Evolutionary conservation across 2,888 invertebrate genomes (phyloP), one percentile per base, ranked within the genome.

Genomic region (Hipparchia sbordonii): DNA sequence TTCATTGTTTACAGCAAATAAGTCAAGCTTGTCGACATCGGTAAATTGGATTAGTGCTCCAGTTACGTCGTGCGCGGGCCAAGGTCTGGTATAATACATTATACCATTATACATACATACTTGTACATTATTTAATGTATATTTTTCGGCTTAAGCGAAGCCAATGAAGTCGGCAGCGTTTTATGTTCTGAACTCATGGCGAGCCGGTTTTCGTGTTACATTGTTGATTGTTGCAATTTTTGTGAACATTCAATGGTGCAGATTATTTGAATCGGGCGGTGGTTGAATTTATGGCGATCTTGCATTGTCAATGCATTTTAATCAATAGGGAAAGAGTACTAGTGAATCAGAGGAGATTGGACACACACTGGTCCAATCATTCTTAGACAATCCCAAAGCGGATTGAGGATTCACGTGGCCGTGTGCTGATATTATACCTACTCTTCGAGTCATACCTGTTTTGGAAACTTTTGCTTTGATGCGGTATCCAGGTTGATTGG

Each of bases 21-120:
- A 56, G 13, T 46, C 39, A 46, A 46, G 67, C 46, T 57, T 39
- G 67, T 57, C 57, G n/a, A 57, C 57, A 39, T n/a, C 51, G 72
- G 81, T 78, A 86, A 89, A 91, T 89, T 87, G 83, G 87, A 89
- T 90, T 89, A 87, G 81, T 78, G 81, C 63, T 81, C 85, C 77
- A 87, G 82, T 86, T 83, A 74, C 81, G 79, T 71, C 76, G 79
- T 76, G 81, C 79, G 81, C 77, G 79, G 84, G 83, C 87, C 89
- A 90, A 89, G 91, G 89, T 80, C 84, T 82, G 6, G 48, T 74
- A 81, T 84, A 23, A 81, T 39, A 39, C 39, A 39, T 5, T 39
- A 39, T 39, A 23, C 23, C 23, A 23, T 39, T 39, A 39, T 39
- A 39, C 3, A 5, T 39, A 39, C 39, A 82, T 81, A 79, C 80